phyloP scores from a whole-genome alignment of 2,888 invertebrate genomes.

The Baccha elongata region DNA sequence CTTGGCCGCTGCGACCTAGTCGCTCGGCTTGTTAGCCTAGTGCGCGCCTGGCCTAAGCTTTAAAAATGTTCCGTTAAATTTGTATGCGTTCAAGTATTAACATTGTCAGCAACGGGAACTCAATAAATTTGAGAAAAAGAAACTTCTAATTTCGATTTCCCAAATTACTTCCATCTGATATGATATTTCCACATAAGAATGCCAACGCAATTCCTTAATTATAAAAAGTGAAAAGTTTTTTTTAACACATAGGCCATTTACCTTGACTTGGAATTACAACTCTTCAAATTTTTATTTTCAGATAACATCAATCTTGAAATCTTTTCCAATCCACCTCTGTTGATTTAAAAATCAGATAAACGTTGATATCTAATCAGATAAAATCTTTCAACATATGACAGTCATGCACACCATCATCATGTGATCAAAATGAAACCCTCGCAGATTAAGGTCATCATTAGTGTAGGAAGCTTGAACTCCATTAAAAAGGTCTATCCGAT shows the following conservation, averaged over 20 bases:
- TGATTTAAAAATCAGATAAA: constrained; percentile 13
- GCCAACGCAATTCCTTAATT: too few species aligned
- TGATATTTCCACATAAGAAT: too few species aligned
- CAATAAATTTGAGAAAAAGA: too few species aligned
- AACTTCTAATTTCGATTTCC: too few species aligned
- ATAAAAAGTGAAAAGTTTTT: constrained; percentile 7
- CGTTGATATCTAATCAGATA: constrained; percentile 14
- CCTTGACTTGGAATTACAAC: neutral
- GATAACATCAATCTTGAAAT: neutral
- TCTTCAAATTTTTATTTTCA: neutral
- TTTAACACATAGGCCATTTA: neutral
- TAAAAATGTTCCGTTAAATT: too few species aligned
- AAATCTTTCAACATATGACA: too few species aligned
- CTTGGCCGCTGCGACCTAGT: too few species aligned
- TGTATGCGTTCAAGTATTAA: too few species aligned
- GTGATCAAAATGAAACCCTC: constrained; percentile 5
- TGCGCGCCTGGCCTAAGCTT: too few species aligned
- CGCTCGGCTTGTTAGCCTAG: too few species aligned
- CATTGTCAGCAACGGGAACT: too few species aligned
- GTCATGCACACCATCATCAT: neutral
- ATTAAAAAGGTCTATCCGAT: neutral
- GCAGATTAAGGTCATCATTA: constrained; percentile 39
- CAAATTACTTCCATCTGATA: too few species aligned
- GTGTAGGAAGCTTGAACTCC: constrained; percentile 47
- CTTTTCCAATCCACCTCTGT: constrained; percentile 3